phyloP scores from a whole-genome alignment of 2,113 vertebrate species.

The Tachycineta bicolor region DNA sequence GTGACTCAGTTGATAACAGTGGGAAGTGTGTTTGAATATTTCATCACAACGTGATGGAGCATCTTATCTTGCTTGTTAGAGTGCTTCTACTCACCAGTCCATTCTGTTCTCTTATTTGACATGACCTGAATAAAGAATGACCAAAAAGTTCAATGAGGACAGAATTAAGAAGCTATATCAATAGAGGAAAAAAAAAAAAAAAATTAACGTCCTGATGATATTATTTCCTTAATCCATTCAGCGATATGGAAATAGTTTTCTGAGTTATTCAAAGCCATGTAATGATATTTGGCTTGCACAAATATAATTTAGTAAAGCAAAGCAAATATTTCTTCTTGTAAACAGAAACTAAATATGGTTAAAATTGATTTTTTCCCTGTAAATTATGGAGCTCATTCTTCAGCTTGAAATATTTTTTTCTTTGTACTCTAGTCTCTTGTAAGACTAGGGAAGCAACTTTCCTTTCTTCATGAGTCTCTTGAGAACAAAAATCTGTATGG shows the following conservation, averaged over 20 bases:
- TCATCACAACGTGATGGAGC: conserved; percentile 51
- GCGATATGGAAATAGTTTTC: neutral
- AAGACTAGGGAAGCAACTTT: neutral
- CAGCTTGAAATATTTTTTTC: neutral
- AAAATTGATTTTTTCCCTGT: neutral
- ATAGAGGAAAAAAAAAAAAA: neutral
- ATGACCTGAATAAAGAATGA: conserved; percentile 60
- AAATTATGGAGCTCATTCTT: neutral
- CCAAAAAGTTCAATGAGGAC: conserved; percentile 24
- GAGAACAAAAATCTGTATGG: neutral
- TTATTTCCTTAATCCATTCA: neutral
- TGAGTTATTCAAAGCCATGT: neutral
- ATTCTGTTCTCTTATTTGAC: conserved; percentile 13
- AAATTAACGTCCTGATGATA: neutral
- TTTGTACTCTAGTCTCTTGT: neutral
- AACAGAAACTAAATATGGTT: conserved; percentile 14
- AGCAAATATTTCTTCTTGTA: conserved; percentile 32
- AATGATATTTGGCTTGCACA: neutral
- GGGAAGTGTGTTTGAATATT: conserved; percentile 69
- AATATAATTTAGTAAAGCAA: neutral
- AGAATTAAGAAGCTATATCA: neutral
- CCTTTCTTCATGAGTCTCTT: neutral
- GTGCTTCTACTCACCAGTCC: conserved; percentile 18
- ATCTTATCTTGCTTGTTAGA: conserved; percentile 54
- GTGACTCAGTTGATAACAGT: conserved; percentile 54